These are phyloP conservation scores for Macrostomum lignano DNA, from an alignment of 1,140 invertebrate species.

Conservation along the genomic window DNA sequence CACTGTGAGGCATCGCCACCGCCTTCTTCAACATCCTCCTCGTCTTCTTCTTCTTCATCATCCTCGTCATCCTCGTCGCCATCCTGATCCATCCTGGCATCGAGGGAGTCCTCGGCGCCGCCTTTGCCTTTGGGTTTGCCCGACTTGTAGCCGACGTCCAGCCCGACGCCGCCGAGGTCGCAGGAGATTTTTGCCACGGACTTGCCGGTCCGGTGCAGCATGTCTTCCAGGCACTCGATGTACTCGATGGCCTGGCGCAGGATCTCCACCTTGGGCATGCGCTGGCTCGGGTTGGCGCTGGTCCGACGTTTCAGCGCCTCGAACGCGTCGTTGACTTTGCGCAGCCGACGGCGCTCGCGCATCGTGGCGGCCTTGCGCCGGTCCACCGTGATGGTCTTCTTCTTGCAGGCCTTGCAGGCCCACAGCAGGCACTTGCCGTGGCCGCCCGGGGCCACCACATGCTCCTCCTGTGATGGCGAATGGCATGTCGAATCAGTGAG, in stretches of 20 bases:
- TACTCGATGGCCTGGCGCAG: constrained; percentile 83
- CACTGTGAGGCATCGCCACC: no score
- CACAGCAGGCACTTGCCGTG: constrained; percentile 48
- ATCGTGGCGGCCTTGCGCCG: constrained; percentile 78
- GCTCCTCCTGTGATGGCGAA: constrained; percentile 10
- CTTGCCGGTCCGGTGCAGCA: constrained; percentile 22
- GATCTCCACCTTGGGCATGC: constrained; percentile 84
- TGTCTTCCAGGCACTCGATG: constrained; percentile 58
- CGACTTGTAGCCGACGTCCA: no score
- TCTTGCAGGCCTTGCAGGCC: constrained; percentile 82
- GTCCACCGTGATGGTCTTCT: constrained; percentile 69
- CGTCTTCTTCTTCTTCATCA: no score
- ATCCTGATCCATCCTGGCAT: no score
- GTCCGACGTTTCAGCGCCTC: constrained; percentile 67
- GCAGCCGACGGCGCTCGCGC: constrained; percentile 54
- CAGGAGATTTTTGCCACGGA: no score
- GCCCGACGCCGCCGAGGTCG: no score
- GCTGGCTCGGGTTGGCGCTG: constrained; percentile 67
- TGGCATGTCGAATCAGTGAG: no score
- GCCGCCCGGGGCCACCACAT: constrained; percentile 24
- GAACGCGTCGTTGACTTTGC: constrained; percentile 93
- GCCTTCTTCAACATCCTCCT: no score
- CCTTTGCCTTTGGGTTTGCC: no score
- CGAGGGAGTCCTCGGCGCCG: no score
- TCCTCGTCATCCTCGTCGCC: no score